A percentile compares a stretch with the other conserved stretches of the same genome.
These are phyloP conservation scores for Cossypha heuglini DNA, from an alignment of 2,797 vertebrate species.

Conservation along the genomic window DNA sequence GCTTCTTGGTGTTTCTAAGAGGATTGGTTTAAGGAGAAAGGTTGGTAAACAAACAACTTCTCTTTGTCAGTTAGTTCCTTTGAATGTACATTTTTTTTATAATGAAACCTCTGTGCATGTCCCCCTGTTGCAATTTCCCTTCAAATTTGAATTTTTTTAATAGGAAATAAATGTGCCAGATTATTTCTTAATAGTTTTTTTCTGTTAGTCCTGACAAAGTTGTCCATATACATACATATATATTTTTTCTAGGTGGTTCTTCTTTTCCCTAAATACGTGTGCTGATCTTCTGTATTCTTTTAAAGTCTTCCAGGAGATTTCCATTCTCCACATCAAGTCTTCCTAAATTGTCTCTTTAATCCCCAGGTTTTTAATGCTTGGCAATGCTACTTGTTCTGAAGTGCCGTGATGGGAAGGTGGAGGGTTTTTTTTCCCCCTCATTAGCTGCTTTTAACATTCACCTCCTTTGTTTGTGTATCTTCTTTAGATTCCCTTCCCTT, in stretches of 20 bases:
- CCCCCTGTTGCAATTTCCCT: neutral
- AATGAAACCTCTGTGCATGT: neutral
- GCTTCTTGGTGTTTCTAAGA: neutral
- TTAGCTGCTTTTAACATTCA: constrained; percentile 74
- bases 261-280: neutral
- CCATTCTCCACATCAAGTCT: constrained; percentile 54
- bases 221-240: neutral
- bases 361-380: constrained; percentile 58
- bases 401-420: constrained; percentile 58
- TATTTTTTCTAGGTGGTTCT: neutral
- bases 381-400: constrained; percentile 66
- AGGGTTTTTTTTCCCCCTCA: constrained; percentile 44
- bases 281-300: constrained; percentile 31
- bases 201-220: neutral
- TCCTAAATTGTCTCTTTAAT: constrained; percentile 69
- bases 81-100: neutral
- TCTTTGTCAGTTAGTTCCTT: neutral
- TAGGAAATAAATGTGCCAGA: neutral
- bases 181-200: neutral
- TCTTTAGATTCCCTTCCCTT: constrained; percentile 68
- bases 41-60: neutral
- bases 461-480: constrained; percentile 74
- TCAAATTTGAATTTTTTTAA: neutral
- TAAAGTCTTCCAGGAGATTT: constrained; percentile 58
- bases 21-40: neutral